Evolutionary conservation across 2,888 invertebrate genomes (phyloP).

Genomic region (Dasypolia templi): DNA sequence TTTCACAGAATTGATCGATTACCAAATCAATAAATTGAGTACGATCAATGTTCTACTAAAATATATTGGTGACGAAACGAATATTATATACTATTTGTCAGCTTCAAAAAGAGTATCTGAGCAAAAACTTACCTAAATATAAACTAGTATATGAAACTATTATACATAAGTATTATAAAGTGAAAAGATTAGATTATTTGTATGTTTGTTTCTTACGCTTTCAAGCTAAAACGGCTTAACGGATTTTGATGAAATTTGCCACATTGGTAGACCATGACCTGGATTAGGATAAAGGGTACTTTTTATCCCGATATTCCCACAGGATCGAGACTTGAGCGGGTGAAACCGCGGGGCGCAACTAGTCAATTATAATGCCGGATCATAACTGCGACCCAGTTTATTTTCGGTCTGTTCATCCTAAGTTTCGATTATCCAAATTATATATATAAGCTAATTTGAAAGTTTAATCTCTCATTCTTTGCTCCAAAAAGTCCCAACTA

Average conservation of each 20-base stretch:
- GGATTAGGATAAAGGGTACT: no score
- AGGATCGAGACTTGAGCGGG: no score
- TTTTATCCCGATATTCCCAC: no score
- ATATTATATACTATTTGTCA: not conserved
- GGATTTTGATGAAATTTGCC: no score
- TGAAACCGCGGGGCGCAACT: no score
- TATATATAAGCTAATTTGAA: not conserved
- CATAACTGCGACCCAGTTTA: not conserved
- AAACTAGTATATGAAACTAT: no score
- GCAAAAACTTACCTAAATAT: not conserved
- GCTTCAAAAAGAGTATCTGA: not conserved
- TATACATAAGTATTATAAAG: no score
- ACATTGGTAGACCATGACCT: no score
- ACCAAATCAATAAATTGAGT: constrained; percentile 45
- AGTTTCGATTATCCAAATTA: not conserved
- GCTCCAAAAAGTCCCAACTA: not conserved
- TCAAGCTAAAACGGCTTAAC: no score
- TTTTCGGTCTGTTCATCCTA: not conserved
- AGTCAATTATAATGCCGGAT: no score
- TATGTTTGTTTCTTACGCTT: no score
- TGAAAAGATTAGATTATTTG: no score
- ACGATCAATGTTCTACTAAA: constrained; percentile 24
- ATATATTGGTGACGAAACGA: not conserved
- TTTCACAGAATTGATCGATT: constrained; percentile 55
- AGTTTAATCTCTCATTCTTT: not conserved